phyloP scores from a whole-genome alignment of 2,797 vertebrate species.

The Neosilurus hyrtlii region DNA sequence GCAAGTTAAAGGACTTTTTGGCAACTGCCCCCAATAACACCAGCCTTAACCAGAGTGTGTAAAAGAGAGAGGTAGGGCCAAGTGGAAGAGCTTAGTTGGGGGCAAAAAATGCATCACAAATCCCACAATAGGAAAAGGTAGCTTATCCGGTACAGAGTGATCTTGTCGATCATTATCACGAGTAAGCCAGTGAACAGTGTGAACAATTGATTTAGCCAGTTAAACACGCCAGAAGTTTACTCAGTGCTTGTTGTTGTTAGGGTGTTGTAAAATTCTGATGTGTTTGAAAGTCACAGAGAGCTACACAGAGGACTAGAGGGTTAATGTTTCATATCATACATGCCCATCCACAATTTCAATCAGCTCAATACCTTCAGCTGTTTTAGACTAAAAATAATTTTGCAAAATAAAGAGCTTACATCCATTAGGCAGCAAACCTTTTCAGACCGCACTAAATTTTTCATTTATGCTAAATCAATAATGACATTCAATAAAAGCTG shows the following conservation, averaged over 20 bases:
- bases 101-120: too few species aligned
- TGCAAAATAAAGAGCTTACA: not conserved
- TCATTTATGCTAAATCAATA: slow-evolving; percentile 22
- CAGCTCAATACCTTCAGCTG: not conserved
- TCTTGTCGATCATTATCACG: too few species aligned
- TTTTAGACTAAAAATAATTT: not conserved
- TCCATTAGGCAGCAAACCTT: slow-evolving; percentile 7
- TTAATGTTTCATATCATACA: not conserved
- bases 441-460: not conserved
- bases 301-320: not conserved
- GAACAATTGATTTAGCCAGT: not conserved
- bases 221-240: not conserved
- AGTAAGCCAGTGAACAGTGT: not conserved
- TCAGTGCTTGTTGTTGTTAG: not conserved
- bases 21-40: too few species aligned
- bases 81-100: too few species aligned
- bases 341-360: not conserved
- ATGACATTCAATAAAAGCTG: slow-evolving; percentile 5
- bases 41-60: too few species aligned
- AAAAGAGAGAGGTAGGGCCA: too few species aligned
- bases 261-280: not conserved
- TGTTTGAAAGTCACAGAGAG: not conserved
- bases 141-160: not conserved
- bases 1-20: too few species aligned
- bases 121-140: not conserved